Base-by-base conservation (phyloP, 1,140 invertebrate genomes). In the Solen grandis region DNA sequence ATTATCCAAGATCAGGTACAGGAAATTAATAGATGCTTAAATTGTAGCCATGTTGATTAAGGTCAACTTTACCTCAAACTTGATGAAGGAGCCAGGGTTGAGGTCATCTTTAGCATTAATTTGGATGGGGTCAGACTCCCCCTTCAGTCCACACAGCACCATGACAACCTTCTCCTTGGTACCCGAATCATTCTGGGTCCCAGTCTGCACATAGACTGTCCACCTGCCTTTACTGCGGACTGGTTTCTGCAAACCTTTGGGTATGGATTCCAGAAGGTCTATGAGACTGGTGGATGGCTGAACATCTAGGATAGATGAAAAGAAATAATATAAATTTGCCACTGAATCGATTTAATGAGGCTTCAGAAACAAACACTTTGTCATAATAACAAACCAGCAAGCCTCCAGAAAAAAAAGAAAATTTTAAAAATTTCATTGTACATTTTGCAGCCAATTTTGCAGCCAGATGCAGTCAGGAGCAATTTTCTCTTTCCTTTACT, bases 121-220 rank as follows among this genome's bases (percentile, higher is more conserved):
- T 16, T 63, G 25, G 13, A 86, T 85, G n/a, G 87, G 82, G 5
- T 79, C 65, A 31, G 82, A 85, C 22, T 87, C 78, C 29, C 86
- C 86, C n/a, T 83, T 77, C 1, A 83, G 82, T 35, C 88, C 88
- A 81, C 84, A 90, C 27, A 90, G 69, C 22, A 85, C 81, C 38
- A 90, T 22, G 59, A 60, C 16, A 0, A 89, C 76, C 22, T 83
- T 76, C 38, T 84, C 86, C 14, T 70, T 79, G 25, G 87, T 83
- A 27, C 85, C 86, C 50, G 85, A 75, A 74, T 84, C 81, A 50
- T 55, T 73, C 38, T 86, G 66, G 0, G 65, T 36, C 16, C 83
- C 86, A 69, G 86, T 88, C 73, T 83, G 81, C 5, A 83, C 62
- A 66, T 75, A 82, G 0, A 83, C 65, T 38, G 81, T 73, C 86